Evolutionary conservation across 2,797 vertebrate species (phyloP).

Genomic region (Pseudochirops corinnae): DNA sequence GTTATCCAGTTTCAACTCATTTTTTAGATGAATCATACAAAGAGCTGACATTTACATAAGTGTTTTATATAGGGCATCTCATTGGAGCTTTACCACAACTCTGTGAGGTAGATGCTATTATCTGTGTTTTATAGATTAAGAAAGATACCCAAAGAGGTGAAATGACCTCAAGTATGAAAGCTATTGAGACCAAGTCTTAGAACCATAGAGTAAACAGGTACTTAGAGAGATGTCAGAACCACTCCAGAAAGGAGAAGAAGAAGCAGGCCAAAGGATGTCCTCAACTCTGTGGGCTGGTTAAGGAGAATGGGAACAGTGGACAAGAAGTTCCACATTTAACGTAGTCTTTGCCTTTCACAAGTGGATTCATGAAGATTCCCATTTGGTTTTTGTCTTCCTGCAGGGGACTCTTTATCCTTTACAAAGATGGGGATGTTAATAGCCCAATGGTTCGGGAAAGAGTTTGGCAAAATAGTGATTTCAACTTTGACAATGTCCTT

Average conservation of each 20-base stretch:
- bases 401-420: slow-evolving; percentile 97
- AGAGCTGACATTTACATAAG: not conserved
- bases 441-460: slow-evolving; percentile 94
- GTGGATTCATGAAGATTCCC: not conserved
- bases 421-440: slow-evolving; percentile 97
- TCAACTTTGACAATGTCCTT: slow-evolving; percentile 99
- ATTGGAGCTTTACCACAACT: not conserved
- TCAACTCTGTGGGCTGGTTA: not conserved
- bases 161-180: not conserved
- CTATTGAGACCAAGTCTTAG: not conserved
- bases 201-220: not conserved
- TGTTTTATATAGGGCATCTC: not conserved
- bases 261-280: accelerated
- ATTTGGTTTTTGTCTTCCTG: slow-evolving; percentile 50
- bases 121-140: not conserved
- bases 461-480: slow-evolving; percentile 97
- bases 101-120: not conserved
- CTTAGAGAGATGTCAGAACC: not conserved
- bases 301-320: not conserved
- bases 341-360: not conserved
- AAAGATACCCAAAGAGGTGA: not conserved
- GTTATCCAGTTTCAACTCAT: not conserved
- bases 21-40: not conserved
- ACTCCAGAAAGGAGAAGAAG: not conserved
- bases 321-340: not conserved